These are phyloP conservation scores for Corythoichthys haematopterus DNA, from an alignment of 2,113 vertebrate species.

Conservation along the genomic window DNA sequence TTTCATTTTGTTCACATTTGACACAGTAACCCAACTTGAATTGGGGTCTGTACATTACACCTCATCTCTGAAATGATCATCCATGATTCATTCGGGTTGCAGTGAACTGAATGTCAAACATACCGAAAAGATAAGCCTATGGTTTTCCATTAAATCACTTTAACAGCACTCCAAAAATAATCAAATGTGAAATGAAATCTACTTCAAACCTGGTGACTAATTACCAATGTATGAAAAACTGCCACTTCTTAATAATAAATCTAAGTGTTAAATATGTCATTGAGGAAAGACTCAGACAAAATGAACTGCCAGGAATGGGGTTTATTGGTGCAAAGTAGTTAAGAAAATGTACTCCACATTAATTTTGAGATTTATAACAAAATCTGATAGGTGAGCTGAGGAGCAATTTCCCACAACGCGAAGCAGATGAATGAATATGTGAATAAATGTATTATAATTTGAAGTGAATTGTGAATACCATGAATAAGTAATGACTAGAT, in stretches of 20 bases:
- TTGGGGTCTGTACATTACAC: too few species aligned
- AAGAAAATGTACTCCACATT: slow-evolving; percentile 14
- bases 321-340: slow-evolving; percentile 5
- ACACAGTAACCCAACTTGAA: too few species aligned
- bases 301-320: slow-evolving; percentile 26
- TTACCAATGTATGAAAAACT: slow-evolving; percentile 13
- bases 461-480: slow-evolving; percentile 29
- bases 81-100: not conserved
- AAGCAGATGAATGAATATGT: slow-evolving; percentile 39
- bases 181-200: slow-evolving; percentile 3
- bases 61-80: not conserved
- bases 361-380: slow-evolving; percentile 42
- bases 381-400: slow-evolving; percentile 34
- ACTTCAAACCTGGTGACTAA: not conserved
- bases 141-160: not conserved
- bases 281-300: slow-evolving; percentile 14
- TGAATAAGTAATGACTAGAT: slow-evolving; percentile 43
- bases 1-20: too few species aligned
- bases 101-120: not conserved
- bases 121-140: not conserved
- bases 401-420: slow-evolving; percentile 37
- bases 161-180: not conserved
- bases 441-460: slow-evolving; percentile 48
- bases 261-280: not conserved
- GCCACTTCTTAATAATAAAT: slow-evolving; percentile 1